Percentiles rank a stretch among this genome's conserved stretches.
phyloP scores from a whole-genome alignment of 2,888 invertebrate species.

The Idaea straminata region DNA sequence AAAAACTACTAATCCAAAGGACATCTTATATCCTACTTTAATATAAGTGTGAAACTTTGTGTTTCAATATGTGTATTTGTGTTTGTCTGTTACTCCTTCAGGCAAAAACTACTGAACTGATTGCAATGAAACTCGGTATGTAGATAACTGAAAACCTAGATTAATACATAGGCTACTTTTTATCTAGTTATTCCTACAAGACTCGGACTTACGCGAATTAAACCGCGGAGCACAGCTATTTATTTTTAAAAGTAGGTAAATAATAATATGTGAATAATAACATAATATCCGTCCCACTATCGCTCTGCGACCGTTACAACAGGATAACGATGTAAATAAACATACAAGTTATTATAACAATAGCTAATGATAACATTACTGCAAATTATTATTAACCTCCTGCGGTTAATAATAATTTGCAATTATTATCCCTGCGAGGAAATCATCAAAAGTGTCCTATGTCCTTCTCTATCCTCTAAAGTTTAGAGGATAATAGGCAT shows the following conservation, averaged over 20 bases:
- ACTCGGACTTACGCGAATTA: too few species aligned
- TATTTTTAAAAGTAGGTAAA: neutral
- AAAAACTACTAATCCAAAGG: neutral
- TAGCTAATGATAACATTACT: neutral
- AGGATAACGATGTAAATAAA: neutral
- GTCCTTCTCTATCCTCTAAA: neutral
- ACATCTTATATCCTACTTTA: neutral
- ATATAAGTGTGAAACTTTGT: neutral
- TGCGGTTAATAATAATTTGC: too few species aligned
- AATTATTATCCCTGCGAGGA: too few species aligned
- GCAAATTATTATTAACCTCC: neutral
- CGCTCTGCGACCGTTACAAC: neutral
- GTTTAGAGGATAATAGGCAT: too few species aligned
- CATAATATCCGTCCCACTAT: neutral
- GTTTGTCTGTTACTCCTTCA: too few species aligned
- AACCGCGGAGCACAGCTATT: neutral
- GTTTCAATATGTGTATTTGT: too few species aligned
- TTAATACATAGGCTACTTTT: too few species aligned
- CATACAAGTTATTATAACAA: neutral
- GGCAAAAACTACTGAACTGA: too few species aligned
- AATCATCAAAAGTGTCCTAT: neutral
- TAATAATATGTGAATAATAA: neutral
- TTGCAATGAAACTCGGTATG: too few species aligned
- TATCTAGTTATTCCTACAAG: too few species aligned
- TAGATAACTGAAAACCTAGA: too few species aligned